These are phyloP conservation scores for Yasuhikotakia modesta DNA, from an alignment of 2,797 vertebrate genomes.

Conservation along the genomic window DNA sequence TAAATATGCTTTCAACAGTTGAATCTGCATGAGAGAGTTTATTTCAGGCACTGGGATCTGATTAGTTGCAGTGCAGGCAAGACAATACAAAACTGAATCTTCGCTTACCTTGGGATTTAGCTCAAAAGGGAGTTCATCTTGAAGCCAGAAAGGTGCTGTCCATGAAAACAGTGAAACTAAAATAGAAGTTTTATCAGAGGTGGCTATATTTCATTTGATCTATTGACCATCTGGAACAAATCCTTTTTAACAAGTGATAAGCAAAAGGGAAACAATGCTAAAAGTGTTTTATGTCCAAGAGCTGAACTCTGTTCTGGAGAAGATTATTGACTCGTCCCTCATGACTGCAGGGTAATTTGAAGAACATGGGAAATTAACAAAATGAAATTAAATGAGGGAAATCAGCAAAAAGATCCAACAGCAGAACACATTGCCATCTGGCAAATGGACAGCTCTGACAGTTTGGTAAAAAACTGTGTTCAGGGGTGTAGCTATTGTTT, in stretches of 20 bases:
- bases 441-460: constrained; percentile 33
- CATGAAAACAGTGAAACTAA: constrained; percentile 9
- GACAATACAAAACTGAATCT: background rate
- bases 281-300: constrained; percentile 27
- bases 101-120: constrained; percentile 24
- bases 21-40: constrained; percentile 67
- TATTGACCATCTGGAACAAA: constrained; percentile 20
- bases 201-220: constrained; percentile 14
- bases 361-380: constrained; percentile 52
- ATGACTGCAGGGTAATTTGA: constrained; percentile 24
- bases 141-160: constrained; percentile 11
- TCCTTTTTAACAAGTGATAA: constrained; percentile 11
- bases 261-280: constrained; percentile 10
- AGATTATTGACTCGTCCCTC: constrained; percentile 20
- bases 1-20: constrained; percentile 74
- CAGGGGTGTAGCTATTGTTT: background rate
- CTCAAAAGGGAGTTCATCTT: constrained; percentile 18
- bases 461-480: background rate
- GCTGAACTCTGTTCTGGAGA: constrained; percentile 3
- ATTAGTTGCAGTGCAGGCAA: constrained; percentile 9
- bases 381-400: constrained; percentile 47
- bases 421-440: constrained; percentile 45
- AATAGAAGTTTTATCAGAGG: constrained; percentile 25
- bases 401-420: constrained; percentile 54
- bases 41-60: constrained; percentile 65